These are phyloP conservation scores for Limnephilus auricula DNA, from an alignment of 2,888 invertebrate genomes.

Conservation along the genomic window DNA sequence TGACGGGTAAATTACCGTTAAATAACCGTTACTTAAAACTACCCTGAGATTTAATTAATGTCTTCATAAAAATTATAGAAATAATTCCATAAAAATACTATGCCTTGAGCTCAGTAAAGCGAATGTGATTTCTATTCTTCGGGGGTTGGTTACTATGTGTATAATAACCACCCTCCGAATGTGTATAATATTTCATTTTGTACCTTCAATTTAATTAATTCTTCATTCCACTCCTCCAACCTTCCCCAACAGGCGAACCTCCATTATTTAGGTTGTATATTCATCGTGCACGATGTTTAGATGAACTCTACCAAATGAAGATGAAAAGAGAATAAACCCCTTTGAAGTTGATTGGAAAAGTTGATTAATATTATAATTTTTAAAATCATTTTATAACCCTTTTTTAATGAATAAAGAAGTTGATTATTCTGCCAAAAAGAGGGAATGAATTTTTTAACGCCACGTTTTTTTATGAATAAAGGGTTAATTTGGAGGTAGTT, in stretches of 20 bases:
- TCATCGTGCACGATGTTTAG: background rate
- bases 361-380: background rate
- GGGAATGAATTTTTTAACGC: background rate
- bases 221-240: background rate
- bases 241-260: background rate
- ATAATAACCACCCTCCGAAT: too few relatives aligned
- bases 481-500: too few relatives aligned
- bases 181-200: background rate
- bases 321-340: background rate
- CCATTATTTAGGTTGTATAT: background rate
- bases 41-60: background rate
- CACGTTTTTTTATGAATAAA: too few relatives aligned
- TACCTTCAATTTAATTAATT: conserved; percentile 2
- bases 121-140: background rate
- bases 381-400: too few relatives aligned
- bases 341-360: background rate
- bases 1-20: background rate
- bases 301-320: background rate
- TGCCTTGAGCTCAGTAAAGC: background rate
- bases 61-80: background rate
- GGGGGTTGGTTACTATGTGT: too few relatives aligned
- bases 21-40: background rate
- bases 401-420: background rate
- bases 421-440: background rate
- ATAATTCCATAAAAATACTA: background rate